Conservation (phyloP, 1,140 invertebrate species). For the Nebria ingens region DNA sequence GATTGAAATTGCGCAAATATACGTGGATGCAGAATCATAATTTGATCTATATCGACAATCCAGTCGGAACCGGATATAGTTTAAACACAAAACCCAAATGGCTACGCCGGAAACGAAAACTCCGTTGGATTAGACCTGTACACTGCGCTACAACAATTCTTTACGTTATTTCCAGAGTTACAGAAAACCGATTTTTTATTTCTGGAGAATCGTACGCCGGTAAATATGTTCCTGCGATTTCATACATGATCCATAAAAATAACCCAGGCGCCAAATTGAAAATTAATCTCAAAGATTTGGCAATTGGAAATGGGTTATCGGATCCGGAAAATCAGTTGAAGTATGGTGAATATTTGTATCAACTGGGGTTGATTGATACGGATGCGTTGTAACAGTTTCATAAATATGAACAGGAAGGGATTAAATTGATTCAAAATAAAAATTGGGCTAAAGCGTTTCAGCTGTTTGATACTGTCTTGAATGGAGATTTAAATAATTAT, state of each 20-base stretch:
- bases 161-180: slow-evolving; percentile 51
- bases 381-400: slow-evolving; percentile 45
- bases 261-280: slow-evolving; percentile 46
- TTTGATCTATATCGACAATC: slow-evolving; percentile 76
- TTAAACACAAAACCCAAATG: slow-evolving; percentile 53
- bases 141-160: slow-evolving; percentile 56
- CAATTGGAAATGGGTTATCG: slow-evolving; percentile 74
- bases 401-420: slow-evolving; percentile 42
- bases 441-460: slow-evolving; percentile 50
- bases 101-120: slow-evolving; percentile 51
- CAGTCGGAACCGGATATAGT: slow-evolving; percentile 72
- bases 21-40: slow-evolving; percentile 66
- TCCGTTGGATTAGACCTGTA: too few relatives aligned
- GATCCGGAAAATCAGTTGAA: slow-evolving; percentile 67
- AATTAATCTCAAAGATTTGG: slow-evolving; percentile 61
- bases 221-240: slow-evolving; percentile 67
- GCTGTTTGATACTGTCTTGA: slow-evolving; percentile 55
- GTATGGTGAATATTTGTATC: slow-evolving; percentile 68
- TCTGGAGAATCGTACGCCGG: slow-evolving; percentile 81
- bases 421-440: slow-evolving; percentile 45
- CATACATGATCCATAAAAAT: slow-evolving; percentile 59
- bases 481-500: slow-evolving; percentile 43
- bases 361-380: slow-evolving; percentile 61
- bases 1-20: slow-evolving; percentile 42
- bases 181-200: slow-evolving; percentile 57